phyloP scores from a whole-genome alignment of 1,140 invertebrate genomes.

The Pararge aegeria region DNA sequence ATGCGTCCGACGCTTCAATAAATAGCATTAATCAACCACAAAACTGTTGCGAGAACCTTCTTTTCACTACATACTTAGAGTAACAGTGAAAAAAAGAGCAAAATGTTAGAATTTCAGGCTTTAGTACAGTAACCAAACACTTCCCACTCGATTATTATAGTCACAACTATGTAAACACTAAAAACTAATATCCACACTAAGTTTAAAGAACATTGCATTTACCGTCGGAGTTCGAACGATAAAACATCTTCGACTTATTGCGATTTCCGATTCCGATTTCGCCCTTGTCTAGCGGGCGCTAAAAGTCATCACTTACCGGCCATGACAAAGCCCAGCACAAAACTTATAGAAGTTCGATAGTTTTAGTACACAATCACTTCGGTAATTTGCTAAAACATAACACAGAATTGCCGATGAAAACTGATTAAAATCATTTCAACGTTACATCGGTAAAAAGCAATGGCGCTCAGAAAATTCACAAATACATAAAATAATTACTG shows the following conservation, averaged over 20 bases:
- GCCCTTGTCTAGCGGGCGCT: conserved; percentile 79
- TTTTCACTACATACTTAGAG: conserved; percentile 49
- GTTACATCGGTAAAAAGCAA: conserved; percentile 79
- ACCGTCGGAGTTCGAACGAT: conserved; percentile 80
- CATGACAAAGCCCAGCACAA: conserved; percentile 81
- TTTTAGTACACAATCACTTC: conserved; percentile 77
- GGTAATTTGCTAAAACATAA: conserved; percentile 78
- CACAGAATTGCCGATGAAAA: conserved; percentile 77
- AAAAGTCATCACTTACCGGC: conserved; percentile 81
- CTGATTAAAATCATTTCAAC: conserved; percentile 79
- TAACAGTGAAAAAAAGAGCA: conserved; percentile 52
- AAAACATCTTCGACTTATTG: conserved; percentile 80
- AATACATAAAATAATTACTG: conserved; percentile 77
- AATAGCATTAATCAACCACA: conserved; percentile 20
- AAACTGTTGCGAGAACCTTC: conserved; percentile 69
- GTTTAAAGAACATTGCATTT: conserved; percentile 78
- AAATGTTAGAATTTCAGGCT: conserved; percentile 69
- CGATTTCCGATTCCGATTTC: conserved; percentile 78
- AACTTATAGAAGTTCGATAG: conserved; percentile 77
- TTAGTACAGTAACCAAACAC: conserved; percentile 68
- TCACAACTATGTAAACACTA: conserved; percentile 72
- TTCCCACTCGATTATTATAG: conserved; percentile 53
- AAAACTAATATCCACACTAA: conserved; percentile 75
- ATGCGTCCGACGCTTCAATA: conserved; percentile 11
- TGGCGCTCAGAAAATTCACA: conserved; percentile 78